Evolutionary conservation across 2,888 invertebrate genomes (phyloP), one percentile per base, ranked within the genome.

Genomic region (Sinelater perroti): DNA sequence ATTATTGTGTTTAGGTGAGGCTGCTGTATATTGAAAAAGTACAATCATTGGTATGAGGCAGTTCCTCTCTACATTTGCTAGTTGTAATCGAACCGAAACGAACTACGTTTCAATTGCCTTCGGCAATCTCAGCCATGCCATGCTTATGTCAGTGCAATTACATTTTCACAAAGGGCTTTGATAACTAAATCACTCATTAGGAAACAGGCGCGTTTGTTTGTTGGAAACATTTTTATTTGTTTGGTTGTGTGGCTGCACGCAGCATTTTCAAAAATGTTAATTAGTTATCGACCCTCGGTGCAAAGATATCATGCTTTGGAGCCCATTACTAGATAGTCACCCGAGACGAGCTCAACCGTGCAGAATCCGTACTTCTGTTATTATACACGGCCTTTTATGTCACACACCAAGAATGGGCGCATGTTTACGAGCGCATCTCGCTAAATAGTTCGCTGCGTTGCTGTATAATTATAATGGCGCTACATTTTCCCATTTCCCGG

Each of bases 341-440:
- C 13, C 13, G 18, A 44, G 16, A 44, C 44, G 44, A 30, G 44
- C 44, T 17, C 8, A 30, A 44, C 30, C 17, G 30, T 18, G 18
- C 17, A 26, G 36, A 35, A 50, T 26, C 50, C 11, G 44, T 44
- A 30, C 18, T 17, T 44, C 44, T 16, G 44, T 30, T 44, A 44
- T 44, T 38, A 49, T 35, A 24, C 36, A 35, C 11, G 11, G 38
- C 13, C 36, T 16, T 38, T 50, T 26, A 24, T 49, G 49, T 50
- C 26, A 50, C 36, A 30, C 10, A 24, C 13, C 50, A 36, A 50
- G 50, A 38, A 50, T 44, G 38, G 38, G 50, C 56, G 56, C 36
- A 62, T 62, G 60, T 62, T 62, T 62, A 62, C 24, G 62, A 53
- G 56, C 60, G 55, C 62, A 62, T 62, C 58, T 58, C 60, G 44